Evolutionary conservation across 1,140 invertebrate species (phyloP), one percentile per base, ranked within the genome.

Genomic region (Harpegnathos saltator): DNA sequence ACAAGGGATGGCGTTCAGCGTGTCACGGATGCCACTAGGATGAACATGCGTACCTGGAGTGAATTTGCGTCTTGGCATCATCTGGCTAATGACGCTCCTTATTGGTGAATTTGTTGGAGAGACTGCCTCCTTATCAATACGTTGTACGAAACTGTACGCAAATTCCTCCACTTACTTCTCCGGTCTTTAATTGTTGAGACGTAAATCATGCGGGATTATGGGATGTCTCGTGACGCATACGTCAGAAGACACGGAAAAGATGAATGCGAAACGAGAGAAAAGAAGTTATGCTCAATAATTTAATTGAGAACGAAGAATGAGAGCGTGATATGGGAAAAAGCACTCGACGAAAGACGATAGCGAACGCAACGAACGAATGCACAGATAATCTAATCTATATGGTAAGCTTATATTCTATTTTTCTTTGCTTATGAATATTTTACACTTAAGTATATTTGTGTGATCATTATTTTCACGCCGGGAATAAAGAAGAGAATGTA

Each of bases 21-120:
- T 9, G 75, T 82, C 9, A 83, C 87, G 4, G 95, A 96, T 84
- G 95, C 95, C 3, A 93, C 94, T 1, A 93, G 93, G 50, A 93
- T 95, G 14, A 95, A 95, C 78, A 90, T 96, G 24, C 94, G 95
- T 65, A 94, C 95, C 0, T 97, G 97, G 97, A 95, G 96, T 17
- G 95, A 97, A 87, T 97, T 97, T 89, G 96, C 96, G 0, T 96
- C 96, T 68, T 97, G 97, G 97, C 96, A 96, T 44, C 96, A 97
- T 88, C 92, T 97, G 5, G 94, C 96, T 29, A 96, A 95, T 72
- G 95, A 96, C 83, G 93, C 94, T 0, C 97, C 97, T 0, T 97
- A 97, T 88, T 97, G 96, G 96, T 97, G 95, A 96, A 83, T 44
- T n/a, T 11, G 4, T 4, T 14, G 0, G 22, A 14, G 7, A 22